Base-by-base conservation (phyloP, 2,888 invertebrate species). In the Euspilapteryx auroguttella region DNA sequence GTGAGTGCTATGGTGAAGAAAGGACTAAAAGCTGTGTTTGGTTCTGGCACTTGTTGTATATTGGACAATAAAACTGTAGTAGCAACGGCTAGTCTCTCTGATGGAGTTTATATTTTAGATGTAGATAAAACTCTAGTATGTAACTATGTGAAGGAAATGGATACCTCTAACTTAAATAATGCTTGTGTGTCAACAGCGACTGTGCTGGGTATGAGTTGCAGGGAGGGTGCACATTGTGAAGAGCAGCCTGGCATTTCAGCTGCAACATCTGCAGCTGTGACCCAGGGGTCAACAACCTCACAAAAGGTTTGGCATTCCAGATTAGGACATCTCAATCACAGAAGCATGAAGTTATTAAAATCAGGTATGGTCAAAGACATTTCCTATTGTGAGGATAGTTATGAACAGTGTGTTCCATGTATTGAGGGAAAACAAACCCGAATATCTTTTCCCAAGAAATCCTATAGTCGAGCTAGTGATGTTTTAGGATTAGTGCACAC, bases 291-390 rank as follows among this genome's bases (percentile, higher is more conserved):
- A 4, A 9, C 7, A 13, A 15, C 21, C n/a, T 25, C 31, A 10
- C 31, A 32, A 3, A 29, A 32, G 11, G 8, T 30, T 15, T 38
- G 35, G 38, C 35, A 38, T 29, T 20, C 30, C 11, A 26, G 38
- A 5, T 30, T 36, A 10, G 36, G 27, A 21, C 36, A 36, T 29
- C 28, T 36, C 1, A 35, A 34, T 24, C 10, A 12, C 3, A 13
- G 32, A 11, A 33, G 36, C 31, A 32, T 36, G 36, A 12, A 32
- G 17, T 12, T 36, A 17, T 12, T 36, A 21, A 32, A 36, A 26
- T 24, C 29, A 30, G 35, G 35, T 32, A 31, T 33, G 28, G 34
- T 22, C n/a, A 28, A 11, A 26, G 35, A 32, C 12, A 35, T 35
- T 30, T 7, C 28, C 33, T 37, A 29, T 27, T 20, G 21, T 31